Base-by-base conservation (phyloP, 2,113 vertebrate species). In the Sula dactylatra region DNA sequence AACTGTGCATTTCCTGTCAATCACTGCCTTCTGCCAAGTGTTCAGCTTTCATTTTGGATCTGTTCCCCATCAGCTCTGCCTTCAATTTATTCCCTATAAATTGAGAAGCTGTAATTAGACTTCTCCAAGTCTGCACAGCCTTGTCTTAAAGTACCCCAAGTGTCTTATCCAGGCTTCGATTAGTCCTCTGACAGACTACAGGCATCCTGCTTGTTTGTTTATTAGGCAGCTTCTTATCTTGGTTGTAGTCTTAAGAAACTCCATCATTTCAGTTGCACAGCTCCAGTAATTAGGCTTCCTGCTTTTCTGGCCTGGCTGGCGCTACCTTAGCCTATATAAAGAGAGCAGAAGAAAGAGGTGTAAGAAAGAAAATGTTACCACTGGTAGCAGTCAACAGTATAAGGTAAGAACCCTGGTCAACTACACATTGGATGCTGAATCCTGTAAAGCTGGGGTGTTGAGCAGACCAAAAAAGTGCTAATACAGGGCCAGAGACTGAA, bases 71-170 rank as follows among this genome's bases (percentile, higher is more conserved):
- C 73, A 85, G 34, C 34, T 11, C 86, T 52, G 18, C 59, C 65
- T 87, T 82, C 69, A 91, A 76, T 90, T 94, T 85, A 91, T 87
- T 87, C 78, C 4, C 4, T 61, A 32, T 36, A 89, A 87, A 90
- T 34, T 79, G 61, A 89, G 78, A 79, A 79, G 34, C 81, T 85
- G 70, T 93, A 89, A 87, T 87, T 96, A 78, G 81, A 49, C 61
- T 91, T 96, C 65, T 94, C 21, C 34, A 79, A 64, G 56, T 65
- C 84, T 87, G 45, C 44, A 61, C 47, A 55, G 44, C 47, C 61
- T 82, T 56, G 70, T 93, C 86, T 61, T 89, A 50, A 91, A 85
- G 70, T 40, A 79, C 0, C 0, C 40, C 29, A 79, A 87, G 29
- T 56, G 44, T 72, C 61, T 91, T 82, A 69, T 49, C 9, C 44